Evolutionary conservation across 2,888 invertebrate genomes (phyloP), one percentile per base, ranked within the genome.

Genomic region (Epirrita christyi): DNA sequence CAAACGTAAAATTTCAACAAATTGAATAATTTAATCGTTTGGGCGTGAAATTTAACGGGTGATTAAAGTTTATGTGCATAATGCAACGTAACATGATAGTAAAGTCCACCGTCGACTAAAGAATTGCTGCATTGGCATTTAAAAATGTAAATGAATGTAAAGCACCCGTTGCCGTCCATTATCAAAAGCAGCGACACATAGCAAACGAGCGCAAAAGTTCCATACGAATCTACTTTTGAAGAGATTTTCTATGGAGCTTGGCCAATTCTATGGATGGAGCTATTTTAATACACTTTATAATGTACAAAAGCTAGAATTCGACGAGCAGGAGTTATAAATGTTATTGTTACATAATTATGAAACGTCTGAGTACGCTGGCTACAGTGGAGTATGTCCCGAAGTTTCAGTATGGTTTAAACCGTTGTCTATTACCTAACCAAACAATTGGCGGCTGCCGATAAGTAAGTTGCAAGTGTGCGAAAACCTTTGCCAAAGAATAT

Each of bases 361-460:
- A 21, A 21, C 21, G 21, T 21, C 21, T 21, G n/a, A 11, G 11
- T 36, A 11, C 11, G n/a, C n/a, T n/a, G 40, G 36, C 45, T 42
- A 21, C 21, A 46, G 36, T 28, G 32, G 14, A 28, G 14, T 8
- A 29, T 28, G 10, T 38, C 36, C 41, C 10, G 29, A 28, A 52
- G 15, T 21, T 21, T 3, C 40, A 50, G 37, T 51, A 51, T 43
- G 36, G 49, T 49, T 40, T 34, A 46, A 36, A 38, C n/a, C 61
- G 57, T 64, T 70, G 67, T 75, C 79, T 84, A 83, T 82, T 80
- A 81, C 87, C 88, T 88, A 87, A 86, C 76, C 85, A 90, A 90
- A 90, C 90, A 89, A 78, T 86, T 87, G 89, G 86, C 61, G 64
- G 63, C 51, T 32, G 58, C 78, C 73, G 89, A 90, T 89, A 89